Percentiles rank a stretch among this genome's conserved stretches.
phyloP scores from a whole-genome alignment of 2,888 invertebrate species.

The Coleophora flavipennella region DNA sequence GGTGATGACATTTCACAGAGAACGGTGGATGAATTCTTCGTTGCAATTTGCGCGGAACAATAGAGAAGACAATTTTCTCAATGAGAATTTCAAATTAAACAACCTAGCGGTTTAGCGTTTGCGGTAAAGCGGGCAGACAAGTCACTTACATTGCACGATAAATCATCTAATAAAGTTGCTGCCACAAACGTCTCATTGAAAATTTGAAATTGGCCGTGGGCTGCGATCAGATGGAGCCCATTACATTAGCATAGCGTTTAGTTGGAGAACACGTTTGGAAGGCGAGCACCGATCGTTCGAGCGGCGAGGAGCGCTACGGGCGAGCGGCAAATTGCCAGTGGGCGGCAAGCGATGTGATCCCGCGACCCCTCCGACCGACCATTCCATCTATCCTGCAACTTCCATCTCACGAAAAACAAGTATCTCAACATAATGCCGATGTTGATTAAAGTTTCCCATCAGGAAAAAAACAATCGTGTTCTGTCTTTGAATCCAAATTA shows the following conservation, averaged over 20 bases:
- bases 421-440: too few species aligned
- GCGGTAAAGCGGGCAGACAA: conserved; percentile 8
- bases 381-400: conserved; percentile 38
- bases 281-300: conserved; percentile 29
- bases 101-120: neutral
- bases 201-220: conserved; percentile 62
- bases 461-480: conserved; percentile 22
- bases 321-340: conserved; percentile 59
- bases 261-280: conserved; percentile 51
- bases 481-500: conserved; percentile 51
- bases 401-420: conserved; percentile 9
- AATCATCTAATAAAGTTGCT: conserved; percentile 50
- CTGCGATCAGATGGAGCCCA: conserved; percentile 63
- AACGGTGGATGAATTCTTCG: neutral
- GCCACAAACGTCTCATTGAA: conserved; percentile 60
- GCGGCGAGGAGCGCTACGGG: conserved; percentile 31
- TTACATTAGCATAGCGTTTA: conserved; percentile 70
- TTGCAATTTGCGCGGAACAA: neutral
- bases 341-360: conserved; percentile 55
- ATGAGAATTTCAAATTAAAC: neutral
- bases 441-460: conserved; percentile 17
- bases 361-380: conserved; percentile 53
- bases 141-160: conserved; percentile 27
- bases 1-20: conserved; percentile 4
- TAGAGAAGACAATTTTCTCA: neutral